Base-by-base conservation (phyloP, 2,797 vertebrate genomes). In the Lophius americanus region DNA sequence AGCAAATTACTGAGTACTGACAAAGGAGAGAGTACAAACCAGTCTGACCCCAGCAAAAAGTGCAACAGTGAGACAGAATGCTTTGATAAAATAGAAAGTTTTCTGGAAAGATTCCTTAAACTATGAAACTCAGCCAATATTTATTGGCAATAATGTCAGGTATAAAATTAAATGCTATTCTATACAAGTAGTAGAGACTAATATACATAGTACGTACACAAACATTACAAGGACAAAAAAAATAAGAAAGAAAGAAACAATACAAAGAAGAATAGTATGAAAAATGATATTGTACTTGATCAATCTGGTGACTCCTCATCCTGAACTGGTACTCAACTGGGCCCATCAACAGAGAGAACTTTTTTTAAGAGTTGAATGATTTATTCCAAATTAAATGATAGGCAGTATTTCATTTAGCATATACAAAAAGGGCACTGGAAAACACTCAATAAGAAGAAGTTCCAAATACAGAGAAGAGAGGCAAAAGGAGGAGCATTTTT, bases 121-220 rank as follows among this genome's bases (percentile, higher is more conserved):
- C 7, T 52, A 70, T 71, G 32, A 81, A 23, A 23, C 66, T 75
- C 70, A 77, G 75, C 65, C 72, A 58, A 51, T 46, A 76, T 85
- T 82, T 68, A 76, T 68, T 78, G 76, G 75, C 64, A 50, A 76
- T 71, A 75, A 84, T 85, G 79, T 77, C 78, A 63, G 70, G 76
- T 89, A 82, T 84, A 84, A 89, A 88, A 90, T 89, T 88, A 91
- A 86, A 89, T 54, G 74, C 84, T 87, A 89, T 90, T 82, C 84
- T 90, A 87, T 88, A 91, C 81, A 90, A 86, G 83, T 78, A 23
- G 72, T 60, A 75, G 51, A 64, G 61, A 60, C 54, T 43, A 66
- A 74, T 78, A 85, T 68, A 76, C 75, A 82, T 81, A 76, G 73
- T 58, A 52, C 72, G 70, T 60, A 80, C 70, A 23, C 64, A 41